Evolutionary conservation across 2,888 invertebrate species (phyloP), one percentile per base, ranked within the genome.

Genomic region (Sesia bembeciformis): DNA sequence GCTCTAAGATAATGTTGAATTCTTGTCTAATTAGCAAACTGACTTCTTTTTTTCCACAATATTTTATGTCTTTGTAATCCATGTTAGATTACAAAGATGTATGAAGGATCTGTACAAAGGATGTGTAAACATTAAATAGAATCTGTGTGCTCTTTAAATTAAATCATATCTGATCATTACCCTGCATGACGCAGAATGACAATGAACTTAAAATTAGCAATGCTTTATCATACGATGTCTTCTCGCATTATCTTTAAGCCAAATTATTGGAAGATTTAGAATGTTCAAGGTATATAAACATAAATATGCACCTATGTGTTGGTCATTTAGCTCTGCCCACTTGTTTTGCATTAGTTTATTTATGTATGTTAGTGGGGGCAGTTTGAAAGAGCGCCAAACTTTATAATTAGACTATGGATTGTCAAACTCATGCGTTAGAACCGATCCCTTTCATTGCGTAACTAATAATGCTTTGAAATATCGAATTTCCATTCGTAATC

Each of bases 381-480:
- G 61, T 66, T 78, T 84, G 84, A 79, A 80, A 78, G 66, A 56
- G 62, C 57, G 84, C 84, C 84, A 84, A 80, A 68, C 71, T 69
- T 74, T 84, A 84, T 77, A 78, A 81, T 80, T 84, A 84, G 81
- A 72, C 66, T 72, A 70, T n/a, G 23, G 7, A 46, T 76, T 79
- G 78, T 82, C 79, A 79, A 78, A 80, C 73, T 68, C 68, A 65
- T 66, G 60, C 69, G 68, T 66, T 65, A 46, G 46, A 7, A 46
- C 23, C 7, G 46, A 46, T 46, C 46, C 23, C 4, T 46, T 46
- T 46, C 46, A 46, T 46, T 46, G 46, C 7, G 46, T 46, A 46
- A 46, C 46, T 46, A 46, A 46, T 5, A 46, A 46, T 46, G 23
- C 3, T 23, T 23, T 23, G 23, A 46, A 46, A 46, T 46, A 46